These are phyloP conservation scores for Coreoperca whiteheadi DNA, from an alignment of 2,113 vertebrate species.

Conservation along the genomic window DNA sequence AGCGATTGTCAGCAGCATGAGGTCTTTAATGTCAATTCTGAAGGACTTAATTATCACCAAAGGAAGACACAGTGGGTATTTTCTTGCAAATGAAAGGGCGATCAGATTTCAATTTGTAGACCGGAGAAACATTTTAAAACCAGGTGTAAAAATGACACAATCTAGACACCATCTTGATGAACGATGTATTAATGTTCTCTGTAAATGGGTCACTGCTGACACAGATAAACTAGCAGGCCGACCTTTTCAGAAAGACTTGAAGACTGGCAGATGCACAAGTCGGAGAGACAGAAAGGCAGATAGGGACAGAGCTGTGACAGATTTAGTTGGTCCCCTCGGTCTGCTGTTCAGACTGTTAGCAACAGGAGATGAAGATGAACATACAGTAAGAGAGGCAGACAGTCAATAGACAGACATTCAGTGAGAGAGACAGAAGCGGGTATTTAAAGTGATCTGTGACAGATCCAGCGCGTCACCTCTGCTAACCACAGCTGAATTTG, in stretches of 20 bases:
- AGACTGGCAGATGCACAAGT: slow-evolving; percentile 19
- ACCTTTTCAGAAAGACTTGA: slow-evolving; percentile 26
- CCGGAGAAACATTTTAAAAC: slow-evolving; percentile 29
- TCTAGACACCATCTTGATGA: slow-evolving; percentile 1
- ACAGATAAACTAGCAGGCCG: slow-evolving; percentile 22
- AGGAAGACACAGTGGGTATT: not conserved
- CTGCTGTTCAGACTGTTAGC: slow-evolving; percentile 5
- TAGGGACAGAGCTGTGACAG: slow-evolving; percentile 24
- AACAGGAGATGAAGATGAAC: slow-evolving; percentile 43
- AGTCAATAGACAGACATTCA: slow-evolving; percentile 23
- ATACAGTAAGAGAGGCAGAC: slow-evolving; percentile 12
- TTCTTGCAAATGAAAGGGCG: slow-evolving; percentile 49
- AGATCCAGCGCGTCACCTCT: not conserved
- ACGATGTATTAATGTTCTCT: not conserved
- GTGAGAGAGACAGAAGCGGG: not conserved
- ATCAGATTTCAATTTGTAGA: slow-evolving; percentile 47
- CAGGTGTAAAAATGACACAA: slow-evolving; percentile 14
- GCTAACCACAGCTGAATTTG: not conserved
- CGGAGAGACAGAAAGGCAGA: slow-evolving; percentile 23
- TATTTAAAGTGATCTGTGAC: slow-evolving; percentile 6
- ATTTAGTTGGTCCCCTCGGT: slow-evolving; percentile 35
- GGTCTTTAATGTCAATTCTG: slow-evolving; percentile 27
- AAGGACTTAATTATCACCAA: slow-evolving; percentile 41
- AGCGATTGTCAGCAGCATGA: slow-evolving; percentile 27
- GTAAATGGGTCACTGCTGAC: slow-evolving; percentile 30